Base-by-base conservation (phyloP, 2,888 invertebrate species). In the Cylindroiulus punctatus region DNA sequence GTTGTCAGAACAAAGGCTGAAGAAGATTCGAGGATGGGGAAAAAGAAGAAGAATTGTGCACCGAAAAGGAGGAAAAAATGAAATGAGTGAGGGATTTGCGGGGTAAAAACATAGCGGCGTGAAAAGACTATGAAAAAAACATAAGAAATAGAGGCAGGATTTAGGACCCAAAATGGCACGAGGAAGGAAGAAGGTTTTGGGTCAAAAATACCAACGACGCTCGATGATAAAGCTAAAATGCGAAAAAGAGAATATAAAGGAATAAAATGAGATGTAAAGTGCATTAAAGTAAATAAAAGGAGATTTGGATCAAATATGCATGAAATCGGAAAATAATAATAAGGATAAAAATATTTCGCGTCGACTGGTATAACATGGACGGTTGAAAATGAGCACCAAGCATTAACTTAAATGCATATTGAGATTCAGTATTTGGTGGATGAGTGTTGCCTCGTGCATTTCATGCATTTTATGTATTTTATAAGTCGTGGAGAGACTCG, bases 201-300 rank as follows among this genome's bases (percentile, higher is more conserved):
- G 10, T 65, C 26, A 26, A 65, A 65, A 65, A 26, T 26, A 65
- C 26, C 1, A 4, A 22, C 26, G 26, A 65, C 26, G 22, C 44
- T 12, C 4, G 65, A 36, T 36, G 36, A 36, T 26, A n/a, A 26
- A 65, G 26, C 10, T n/a, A 44, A 65, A 65, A 65, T 7, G 7
- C 19, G 26, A 3, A 26, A 52, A 19, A 8, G 1, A 19, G n/a
- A 19, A 19, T 52, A 52, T 44, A 44, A 44, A 14, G n/a, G 52
- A 52, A 52, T 52, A 52, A 65, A 65, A 65, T 4, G 65, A 65
- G 65, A 65, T 65, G 65, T 65, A 65, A 65, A 65, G 65, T 65
- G 65, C 65, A 65, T 65, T 65, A 65, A 26, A 22, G 65, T 26
- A 65, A 65, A 65, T 65, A 65, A 26, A 22, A 26, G 12, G 52